Base-by-base conservation (phyloP, 2,113 vertebrate genomes). In the Clinocottus analis region DNA sequence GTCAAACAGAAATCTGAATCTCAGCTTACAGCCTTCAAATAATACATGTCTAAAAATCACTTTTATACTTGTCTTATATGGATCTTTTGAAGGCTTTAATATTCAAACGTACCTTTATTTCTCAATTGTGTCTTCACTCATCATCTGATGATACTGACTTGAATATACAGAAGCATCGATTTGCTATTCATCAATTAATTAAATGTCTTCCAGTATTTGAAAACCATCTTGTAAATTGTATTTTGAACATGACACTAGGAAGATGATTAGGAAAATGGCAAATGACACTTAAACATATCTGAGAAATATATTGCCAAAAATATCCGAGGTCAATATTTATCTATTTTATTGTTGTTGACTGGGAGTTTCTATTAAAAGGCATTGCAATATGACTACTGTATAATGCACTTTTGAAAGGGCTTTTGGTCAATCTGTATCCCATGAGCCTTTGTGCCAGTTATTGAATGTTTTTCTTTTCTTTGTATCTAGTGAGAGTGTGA, bases 391-490 rank as follows among this genome's bases (percentile, higher is more conserved):
- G 31, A 75, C 78, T 62, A 75, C 25, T 79, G 58, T 78, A 3
- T 74, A 23, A 83, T 84, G 86, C 88, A 90, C 87, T 89, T 89
- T 85, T 80, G n/a, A 82, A 87, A 74, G 55, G 74, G 77, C 62
- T 76, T 77, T 80, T 63, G 71, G 77, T 87, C 41, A 16, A 66
- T 68, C 41, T 73, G 72, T 83, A 47, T 80, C 80, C 59, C 62
- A 83, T 37, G 39, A 87, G 79, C 76, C 79, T 88, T 77, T 77
- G 84, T 83, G 69, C 76, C 79, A 74, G 77, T 51, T 72, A 27
- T 69, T 79, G 35, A 70, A 78, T 89, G 78, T 67, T 31, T 11
- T 78, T 79, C 39, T 13, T 80, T 64, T 75, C 16, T 25, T 13
- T 56, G 29, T 75, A 29, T 72, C n/a, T 79, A 74, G 72, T 49